Evolutionary conservation across 2,113 vertebrate species (phyloP).

Genomic region (Forbesichthys agassizii): DNA sequence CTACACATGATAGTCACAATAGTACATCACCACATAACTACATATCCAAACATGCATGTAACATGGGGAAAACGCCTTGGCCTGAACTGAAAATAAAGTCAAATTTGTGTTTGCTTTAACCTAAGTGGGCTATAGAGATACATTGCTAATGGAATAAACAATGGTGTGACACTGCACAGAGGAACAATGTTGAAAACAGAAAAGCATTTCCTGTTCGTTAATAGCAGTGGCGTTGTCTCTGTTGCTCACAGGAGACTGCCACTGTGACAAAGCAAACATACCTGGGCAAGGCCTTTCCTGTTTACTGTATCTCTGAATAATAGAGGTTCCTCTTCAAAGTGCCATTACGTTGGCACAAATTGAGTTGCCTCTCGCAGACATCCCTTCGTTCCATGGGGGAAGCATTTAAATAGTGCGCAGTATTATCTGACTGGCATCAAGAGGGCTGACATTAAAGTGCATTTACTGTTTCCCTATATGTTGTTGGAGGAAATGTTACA

Average conservation of each 20-base stretch:
- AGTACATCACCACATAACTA: no score
- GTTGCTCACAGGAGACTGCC: background rate
- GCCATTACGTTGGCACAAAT: conserved; percentile 32
- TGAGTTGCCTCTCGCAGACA: conserved; percentile 18
- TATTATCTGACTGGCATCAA: conserved; percentile 11
- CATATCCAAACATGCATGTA: no score
- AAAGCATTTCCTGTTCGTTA: conserved; percentile 14
- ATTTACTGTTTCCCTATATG: background rate
- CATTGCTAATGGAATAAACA: no score
- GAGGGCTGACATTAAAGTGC: background rate
- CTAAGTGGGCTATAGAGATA: no score
- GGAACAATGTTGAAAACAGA: background rate
- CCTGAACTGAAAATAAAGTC: no score
- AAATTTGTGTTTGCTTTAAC: no score
- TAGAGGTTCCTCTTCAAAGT: conserved; percentile 60
- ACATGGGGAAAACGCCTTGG: no score
- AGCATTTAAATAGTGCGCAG: conserved; percentile 28
- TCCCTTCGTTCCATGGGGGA: conserved; percentile 18
- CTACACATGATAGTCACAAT: no score
- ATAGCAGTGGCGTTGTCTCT: background rate
- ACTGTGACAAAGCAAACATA: background rate
- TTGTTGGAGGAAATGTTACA: background rate
- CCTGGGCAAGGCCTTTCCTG: conserved; percentile 15
- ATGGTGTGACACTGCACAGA: background rate
- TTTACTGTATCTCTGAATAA: conserved; percentile 51